Evolutionary conservation across 2,797 vertebrate genomes (phyloP).

Genomic region (Hozukius guyotensis): DNA sequence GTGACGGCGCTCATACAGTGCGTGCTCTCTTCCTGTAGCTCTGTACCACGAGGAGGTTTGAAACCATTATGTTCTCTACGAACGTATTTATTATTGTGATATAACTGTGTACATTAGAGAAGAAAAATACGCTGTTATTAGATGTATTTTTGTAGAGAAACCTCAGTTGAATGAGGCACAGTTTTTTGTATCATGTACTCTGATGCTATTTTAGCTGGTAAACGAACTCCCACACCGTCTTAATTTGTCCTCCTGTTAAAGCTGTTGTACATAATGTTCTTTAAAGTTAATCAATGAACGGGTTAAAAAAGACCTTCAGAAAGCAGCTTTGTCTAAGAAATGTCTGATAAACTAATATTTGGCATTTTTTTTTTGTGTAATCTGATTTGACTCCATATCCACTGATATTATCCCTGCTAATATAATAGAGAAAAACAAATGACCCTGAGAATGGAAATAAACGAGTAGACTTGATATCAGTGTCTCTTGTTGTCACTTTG

Average conservation of each 20-base stretch:
- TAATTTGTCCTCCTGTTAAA: constrained; percentile 26
- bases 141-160: constrained; percentile 78
- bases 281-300: constrained; percentile 7
- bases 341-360: constrained; percentile 46
- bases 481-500: constrained; percentile 25
- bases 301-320: not conserved
- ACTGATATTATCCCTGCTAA: constrained; percentile 54
- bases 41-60: not conserved
- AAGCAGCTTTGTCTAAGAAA: constrained; percentile 30
- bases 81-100: constrained; percentile 56
- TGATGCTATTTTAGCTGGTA: constrained; percentile 60
- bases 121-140: constrained; percentile 52
- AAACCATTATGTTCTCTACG: constrained; percentile 32
- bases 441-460: constrained; percentile 68
- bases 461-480: constrained; percentile 43
- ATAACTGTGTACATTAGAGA: constrained; percentile 61
- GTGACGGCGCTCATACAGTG: not conserved
- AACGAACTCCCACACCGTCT: constrained; percentile 1
- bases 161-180: constrained; percentile 72
- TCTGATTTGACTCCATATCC: constrained; percentile 41
- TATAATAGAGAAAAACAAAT: constrained; percentile 40
- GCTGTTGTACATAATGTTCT: constrained; percentile 44
- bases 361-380: constrained; percentile 37
- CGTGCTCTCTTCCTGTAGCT: constrained; percentile 18
- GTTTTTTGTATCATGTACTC: constrained; percentile 68